Conservation (phyloP, 92 coral and sea anemone genomes). For the Pocillopora meandrina region DNA sequence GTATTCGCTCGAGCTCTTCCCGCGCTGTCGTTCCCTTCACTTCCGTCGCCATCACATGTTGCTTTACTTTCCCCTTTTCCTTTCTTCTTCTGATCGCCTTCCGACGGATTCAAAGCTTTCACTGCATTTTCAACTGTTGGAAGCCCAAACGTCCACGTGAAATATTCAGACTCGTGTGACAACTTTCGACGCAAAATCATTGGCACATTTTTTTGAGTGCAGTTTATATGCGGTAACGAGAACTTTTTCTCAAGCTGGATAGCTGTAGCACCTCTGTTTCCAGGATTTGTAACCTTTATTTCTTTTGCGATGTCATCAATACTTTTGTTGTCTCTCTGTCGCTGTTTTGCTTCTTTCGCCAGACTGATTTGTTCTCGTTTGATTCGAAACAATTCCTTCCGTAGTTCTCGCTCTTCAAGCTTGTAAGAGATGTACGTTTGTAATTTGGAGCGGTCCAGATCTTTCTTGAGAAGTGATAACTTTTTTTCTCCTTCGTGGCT, state of each 20-base stretch:
- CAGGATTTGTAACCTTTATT: conserved; percentile 34
- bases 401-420: conserved; percentile 69
- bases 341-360: conserved; percentile 69
- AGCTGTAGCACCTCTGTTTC: conserved; percentile 55
- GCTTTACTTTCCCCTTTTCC: conserved; percentile 28
- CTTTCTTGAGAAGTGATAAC: conserved; percentile 50
- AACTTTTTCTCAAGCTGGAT: conserved; percentile 68
- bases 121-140: conserved; percentile 52
- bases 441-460: conserved; percentile 64
- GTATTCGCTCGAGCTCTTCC: conserved; percentile 25
- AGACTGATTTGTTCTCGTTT: conserved; percentile 68
- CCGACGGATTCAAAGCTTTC: conserved; percentile 14
- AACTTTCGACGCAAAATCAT: conserved; percentile 62
- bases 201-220: conserved; percentile 73
- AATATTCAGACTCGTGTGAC: conserved; percentile 82
- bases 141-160: conserved; percentile 83
- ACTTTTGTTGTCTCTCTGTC: conserved; percentile 58
- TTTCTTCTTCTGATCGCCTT: conserved; percentile 7
- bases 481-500: conserved; percentile 69
- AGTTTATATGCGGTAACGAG: conserved; percentile 63
- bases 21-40: not conserved
- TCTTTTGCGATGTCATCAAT: conserved; percentile 83
- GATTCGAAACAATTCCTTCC: conserved; percentile 69
- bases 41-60: not conserved
- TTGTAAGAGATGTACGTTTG: conserved; percentile 78